Base-by-base conservation (phyloP, 30 jellyfish, hydroid and myxozoan genomes). In the Hydractinia echinata region DNA sequence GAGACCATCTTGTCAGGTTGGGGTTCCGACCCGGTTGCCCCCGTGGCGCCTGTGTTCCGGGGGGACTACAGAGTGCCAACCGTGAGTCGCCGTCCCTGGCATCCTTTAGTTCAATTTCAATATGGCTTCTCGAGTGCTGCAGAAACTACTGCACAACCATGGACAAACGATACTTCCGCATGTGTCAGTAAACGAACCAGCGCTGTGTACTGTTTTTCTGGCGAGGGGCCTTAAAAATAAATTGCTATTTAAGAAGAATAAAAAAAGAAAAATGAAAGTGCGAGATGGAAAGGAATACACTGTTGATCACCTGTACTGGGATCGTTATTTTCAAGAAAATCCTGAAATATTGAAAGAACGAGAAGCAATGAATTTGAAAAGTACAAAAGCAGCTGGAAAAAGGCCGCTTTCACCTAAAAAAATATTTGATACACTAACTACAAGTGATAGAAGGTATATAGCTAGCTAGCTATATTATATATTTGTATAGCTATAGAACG, bases 301-400 rank as follows among this genome's bases (percentile, higher is more conserved):
- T 18, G 83, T 74, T 30, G 83, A 74, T 74, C 83, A 74, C 1
- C 54, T 74, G 66, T 74, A 74, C 66, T 74, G 83, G 83, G 83
- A 74, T 9, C 21, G 13, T 11, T 74, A 74, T 74, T 74, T 30
- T 55, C 10, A n/a, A 49, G 66, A 74, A 49, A 58, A n/a, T 50
- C 83, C 83, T 8, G 14, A 18, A 55, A 58, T 74, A 10, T 58
- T 74, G 14, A 49, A 4, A 4, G 73, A 74, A 74, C 13, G 83
- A n/a, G 69, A 20, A 49, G 71, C 62, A 13, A 74, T 74, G 10
- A 74, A 49, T 55, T 11, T 48, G 10, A 74, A 74, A 51, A 20
- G 18, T 50, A 44, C 66, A 49, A 21, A 74, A n/a, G 4, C 7
- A 58, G 50, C 30, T 30, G 66, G 66, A 50, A 55, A 7, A 16